A percentile compares a stretch with the other conserved stretches of the same genome.
phyloP scores from a whole-genome alignment of 2,888 invertebrate species.

The Acrobasis suavella region DNA sequence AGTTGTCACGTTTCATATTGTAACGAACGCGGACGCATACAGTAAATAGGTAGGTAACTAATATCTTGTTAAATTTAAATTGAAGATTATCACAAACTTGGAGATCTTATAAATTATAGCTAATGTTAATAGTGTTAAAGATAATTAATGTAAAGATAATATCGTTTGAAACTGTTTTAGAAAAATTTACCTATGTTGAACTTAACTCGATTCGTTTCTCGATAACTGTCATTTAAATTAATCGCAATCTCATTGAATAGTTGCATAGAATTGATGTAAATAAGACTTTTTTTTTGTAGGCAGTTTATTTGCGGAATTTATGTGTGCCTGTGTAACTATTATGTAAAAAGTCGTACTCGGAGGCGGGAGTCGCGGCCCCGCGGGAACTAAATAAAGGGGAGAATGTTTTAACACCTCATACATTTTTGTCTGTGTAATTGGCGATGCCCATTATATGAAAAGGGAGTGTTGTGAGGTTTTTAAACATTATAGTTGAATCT shows the following conservation, averaged over 20 bases:
- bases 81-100: slow-evolving; percentile 75
- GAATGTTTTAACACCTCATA: too few relatives aligned
- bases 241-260: slow-evolving; percentile 69
- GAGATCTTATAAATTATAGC: slow-evolving; percentile 79
- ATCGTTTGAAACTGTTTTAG: slow-evolving; percentile 79
- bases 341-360: slow-evolving; percentile 52
- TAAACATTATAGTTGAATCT: too few relatives aligned
- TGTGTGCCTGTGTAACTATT: slow-evolving; percentile 67
- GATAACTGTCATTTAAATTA: slow-evolving; percentile 63
- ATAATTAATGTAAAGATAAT: slow-evolving; percentile 72
- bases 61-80: slow-evolving; percentile 80
- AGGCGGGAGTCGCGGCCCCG: slow-evolving; percentile 38
- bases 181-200: slow-evolving; percentile 82
- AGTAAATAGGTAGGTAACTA: slow-evolving; percentile 77
- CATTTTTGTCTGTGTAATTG: too few relatives aligned
- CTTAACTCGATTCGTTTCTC: slow-evolving; percentile 70
- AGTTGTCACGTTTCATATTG: slow-evolving; percentile 64
- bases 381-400: not conserved
- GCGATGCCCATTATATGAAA: too few relatives aligned
- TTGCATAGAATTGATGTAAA: slow-evolving; percentile 74
- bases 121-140: slow-evolving; percentile 79
- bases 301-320: slow-evolving; percentile 66
- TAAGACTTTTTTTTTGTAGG: slow-evolving; percentile 69
- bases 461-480: too few relatives aligned
- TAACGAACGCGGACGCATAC: slow-evolving; percentile 60